phyloP scores from a whole-genome alignment of 2,113 vertebrate species.

The Spilogale gracilis region DNA sequence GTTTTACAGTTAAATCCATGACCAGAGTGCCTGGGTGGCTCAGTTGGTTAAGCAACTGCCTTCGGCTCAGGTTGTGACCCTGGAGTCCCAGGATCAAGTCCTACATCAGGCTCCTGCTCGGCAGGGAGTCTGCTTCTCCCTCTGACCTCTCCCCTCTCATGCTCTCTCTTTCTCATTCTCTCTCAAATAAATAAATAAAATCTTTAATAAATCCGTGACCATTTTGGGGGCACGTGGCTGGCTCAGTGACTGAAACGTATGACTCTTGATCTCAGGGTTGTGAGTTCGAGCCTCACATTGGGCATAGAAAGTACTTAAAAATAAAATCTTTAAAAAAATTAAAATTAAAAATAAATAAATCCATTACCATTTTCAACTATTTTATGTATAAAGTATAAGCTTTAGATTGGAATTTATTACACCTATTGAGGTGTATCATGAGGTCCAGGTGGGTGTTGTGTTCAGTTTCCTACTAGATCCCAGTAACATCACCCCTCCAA shows the following conservation, averaged over 20 bases:
- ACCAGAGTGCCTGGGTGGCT: neutral
- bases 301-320: neutral
- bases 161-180: too few relatives aligned
- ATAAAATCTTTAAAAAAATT: neutral
- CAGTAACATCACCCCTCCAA: neutral
- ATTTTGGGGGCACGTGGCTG: neutral
- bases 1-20: neutral
- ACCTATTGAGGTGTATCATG: neutral
- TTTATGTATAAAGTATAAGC: neutral
- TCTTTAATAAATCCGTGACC: neutral
- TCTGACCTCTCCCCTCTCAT: too few relatives aligned
- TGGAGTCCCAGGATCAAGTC: too few relatives aligned
- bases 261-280: neutral
- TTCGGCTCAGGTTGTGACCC: too few relatives aligned
- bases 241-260: neutral
- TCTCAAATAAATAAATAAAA: too few relatives aligned
- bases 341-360: neutral
- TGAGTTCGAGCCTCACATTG: neutral
- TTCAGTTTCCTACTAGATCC: neutral
- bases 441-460: neutral
- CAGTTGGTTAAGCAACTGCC: too few relatives aligned
- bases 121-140: too few relatives aligned
- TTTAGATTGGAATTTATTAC: neutral
- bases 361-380: neutral
- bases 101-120: too few relatives aligned